These are phyloP conservation scores for Intellagama lesueurii DNA, from an alignment of 2,797 vertebrate species.

Conservation along the genomic window DNA sequence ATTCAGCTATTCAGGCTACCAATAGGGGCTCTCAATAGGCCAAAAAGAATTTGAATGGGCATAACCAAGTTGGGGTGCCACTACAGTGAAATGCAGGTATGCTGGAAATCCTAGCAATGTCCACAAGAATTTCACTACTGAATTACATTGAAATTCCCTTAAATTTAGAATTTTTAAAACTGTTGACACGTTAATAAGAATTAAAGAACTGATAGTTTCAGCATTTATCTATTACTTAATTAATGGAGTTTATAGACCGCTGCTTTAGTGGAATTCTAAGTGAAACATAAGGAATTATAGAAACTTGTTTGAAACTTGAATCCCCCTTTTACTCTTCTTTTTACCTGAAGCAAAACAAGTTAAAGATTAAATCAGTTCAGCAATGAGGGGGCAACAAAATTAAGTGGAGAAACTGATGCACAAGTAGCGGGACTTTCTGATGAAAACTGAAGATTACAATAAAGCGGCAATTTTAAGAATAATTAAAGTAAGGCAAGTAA, in stretches of 20 bases:
- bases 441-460: rapidly evolving
- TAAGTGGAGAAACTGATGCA: not conserved
- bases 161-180: too few species aligned
- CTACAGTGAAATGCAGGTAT: not conserved
- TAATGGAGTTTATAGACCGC: too few species aligned
- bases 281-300: not conserved
- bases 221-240: too few species aligned
- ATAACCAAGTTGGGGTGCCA: not conserved
- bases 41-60: too few species aligned
- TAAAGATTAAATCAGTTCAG: rapidly evolving
- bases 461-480: not conserved
- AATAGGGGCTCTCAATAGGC: too few species aligned
- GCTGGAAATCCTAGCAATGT: not conserved
- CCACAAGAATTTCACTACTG: too few species aligned
- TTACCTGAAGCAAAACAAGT: not conserved
- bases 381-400: not conserved
- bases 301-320: not conserved
- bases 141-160: not conserved
- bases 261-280: too few species aligned
- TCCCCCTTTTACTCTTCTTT: not conserved
- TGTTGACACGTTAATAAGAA: not conserved
- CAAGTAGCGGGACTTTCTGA: rapidly evolving
- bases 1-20: too few species aligned
- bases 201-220: not conserved
- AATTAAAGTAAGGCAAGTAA: too few species aligned